Evolutionary conservation across 2,888 invertebrate species (phyloP).

Genomic region (Amiota minor): DNA sequence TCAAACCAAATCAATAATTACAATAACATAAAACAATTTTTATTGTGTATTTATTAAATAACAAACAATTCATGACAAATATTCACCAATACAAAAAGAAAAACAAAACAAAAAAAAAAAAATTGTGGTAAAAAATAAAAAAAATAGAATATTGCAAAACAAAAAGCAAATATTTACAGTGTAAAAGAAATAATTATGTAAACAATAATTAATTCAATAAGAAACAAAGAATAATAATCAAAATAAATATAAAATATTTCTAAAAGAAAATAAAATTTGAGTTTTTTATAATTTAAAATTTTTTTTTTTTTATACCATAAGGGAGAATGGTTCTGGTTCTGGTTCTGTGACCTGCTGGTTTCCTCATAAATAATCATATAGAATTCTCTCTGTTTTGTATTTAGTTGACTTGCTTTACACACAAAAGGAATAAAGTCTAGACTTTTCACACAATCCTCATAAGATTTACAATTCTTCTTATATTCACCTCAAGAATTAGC

Average conservation of each 20-base stretch:
- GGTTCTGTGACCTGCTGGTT: no score
- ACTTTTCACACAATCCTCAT: neutral
- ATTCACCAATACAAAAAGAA: no score
- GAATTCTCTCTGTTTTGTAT: no score
- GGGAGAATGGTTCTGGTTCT: no score
- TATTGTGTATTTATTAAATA: no score
- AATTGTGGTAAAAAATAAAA: no score
- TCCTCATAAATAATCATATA: no score
- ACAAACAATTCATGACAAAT: no score
- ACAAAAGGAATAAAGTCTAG: slow-evolving; percentile 36
- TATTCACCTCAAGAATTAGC: slow-evolving; percentile 56
- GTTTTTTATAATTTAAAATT: slow-evolving; percentile 29
- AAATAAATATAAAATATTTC: slow-evolving; percentile 37
- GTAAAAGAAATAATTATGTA: slow-evolving; percentile 26
- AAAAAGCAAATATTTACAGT: slow-evolving; percentile 23
- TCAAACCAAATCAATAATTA: no score
- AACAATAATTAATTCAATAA: neutral
- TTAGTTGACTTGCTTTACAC: neutral
- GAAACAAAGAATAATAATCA: slow-evolving; percentile 11
- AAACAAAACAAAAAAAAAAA: no score
- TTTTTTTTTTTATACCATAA: slow-evolving; percentile 18
- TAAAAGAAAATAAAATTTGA: slow-evolving; percentile 27
- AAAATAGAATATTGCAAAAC: slow-evolving; percentile 15
- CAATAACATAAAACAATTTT: no score
- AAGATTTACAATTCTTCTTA: slow-evolving; percentile 11